phyloP scores from a whole-genome alignment of 92 coral and sea anemone genomes.

The Epizoanthus illoricatus region DNA sequence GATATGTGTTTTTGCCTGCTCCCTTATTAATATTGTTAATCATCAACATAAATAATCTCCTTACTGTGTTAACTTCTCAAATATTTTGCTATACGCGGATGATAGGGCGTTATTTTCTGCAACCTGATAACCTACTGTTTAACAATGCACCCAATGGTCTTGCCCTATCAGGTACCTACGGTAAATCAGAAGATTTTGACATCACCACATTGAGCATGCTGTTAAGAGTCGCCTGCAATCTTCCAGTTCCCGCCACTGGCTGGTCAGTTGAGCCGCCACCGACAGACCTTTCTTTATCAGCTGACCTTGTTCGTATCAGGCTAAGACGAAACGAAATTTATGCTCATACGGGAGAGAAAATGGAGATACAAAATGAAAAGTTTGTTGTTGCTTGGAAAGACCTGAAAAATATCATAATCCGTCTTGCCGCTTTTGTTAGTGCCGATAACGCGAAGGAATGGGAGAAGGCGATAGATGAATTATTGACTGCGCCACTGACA shows the following conservation, averaged over 20 bases:
- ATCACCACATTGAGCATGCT: slow-evolving; percentile 13
- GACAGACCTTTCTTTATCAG: slow-evolving; percentile 3
- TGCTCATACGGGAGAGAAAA: slow-evolving; percentile 18
- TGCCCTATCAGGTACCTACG: background rate
- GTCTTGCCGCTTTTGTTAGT: slow-evolving; percentile 20
- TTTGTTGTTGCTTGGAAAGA: slow-evolving; percentile 6
- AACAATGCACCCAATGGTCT: no score
- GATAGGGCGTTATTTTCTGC: no score
- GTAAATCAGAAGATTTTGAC: slow-evolving; percentile 29
- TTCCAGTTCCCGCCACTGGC: slow-evolving; percentile 19
- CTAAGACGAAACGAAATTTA: slow-evolving; percentile 16
- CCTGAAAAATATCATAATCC: background rate
- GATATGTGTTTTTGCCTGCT: no score
- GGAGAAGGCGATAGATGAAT: slow-evolving; percentile 16
- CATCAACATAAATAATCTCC: no score
- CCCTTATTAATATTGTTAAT: no score
- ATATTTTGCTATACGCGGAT: no score
- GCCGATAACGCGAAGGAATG: slow-evolving; percentile 10
- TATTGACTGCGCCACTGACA: slow-evolving; percentile 21
- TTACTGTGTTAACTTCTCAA: no score
- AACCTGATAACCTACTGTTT: no score
- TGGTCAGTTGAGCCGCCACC: slow-evolving; percentile 11
- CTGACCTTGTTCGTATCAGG: slow-evolving; percentile 31
- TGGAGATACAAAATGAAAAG: slow-evolving; percentile 5
- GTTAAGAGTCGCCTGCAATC: slow-evolving; percentile 10